Conservation (phyloP, 2,888 invertebrate genomes). For the Cataglyphis livida region DNA sequence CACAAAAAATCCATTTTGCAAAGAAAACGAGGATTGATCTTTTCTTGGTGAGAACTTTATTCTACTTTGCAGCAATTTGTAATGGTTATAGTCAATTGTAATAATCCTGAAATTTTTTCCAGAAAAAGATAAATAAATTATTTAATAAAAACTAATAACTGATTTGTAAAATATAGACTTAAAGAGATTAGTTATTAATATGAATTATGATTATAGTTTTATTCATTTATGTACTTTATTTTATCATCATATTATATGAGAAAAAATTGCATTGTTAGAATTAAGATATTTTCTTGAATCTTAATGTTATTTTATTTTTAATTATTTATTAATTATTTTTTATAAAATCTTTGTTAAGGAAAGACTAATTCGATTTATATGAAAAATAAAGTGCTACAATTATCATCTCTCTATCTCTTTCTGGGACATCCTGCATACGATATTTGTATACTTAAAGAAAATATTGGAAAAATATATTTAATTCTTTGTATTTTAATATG, state of each 20-base stretch:
- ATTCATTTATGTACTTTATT: background rate
- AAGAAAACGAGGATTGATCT: background rate
- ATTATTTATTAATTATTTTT: background rate
- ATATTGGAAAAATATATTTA: conserved; percentile 9
- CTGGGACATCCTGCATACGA: background rate
- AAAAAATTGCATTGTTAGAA: background rate
- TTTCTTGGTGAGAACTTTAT: background rate
- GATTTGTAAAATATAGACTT: background rate
- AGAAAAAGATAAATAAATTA: background rate
- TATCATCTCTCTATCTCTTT: background rate
- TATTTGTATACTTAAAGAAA: background rate
- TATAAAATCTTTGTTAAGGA: background rate
- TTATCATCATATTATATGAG: background rate
- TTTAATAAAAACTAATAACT: background rate
- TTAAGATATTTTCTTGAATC: background rate
- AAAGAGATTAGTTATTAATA: background rate
- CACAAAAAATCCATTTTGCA: background rate
- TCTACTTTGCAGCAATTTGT: background rate
- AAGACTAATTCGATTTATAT: background rate
- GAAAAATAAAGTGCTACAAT: background rate
- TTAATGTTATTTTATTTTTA: background rate
- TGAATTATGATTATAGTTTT: background rate
- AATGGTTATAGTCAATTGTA: background rate
- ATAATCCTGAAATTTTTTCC: background rate
- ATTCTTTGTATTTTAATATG: conserved; percentile 32